Evolutionary conservation across 2,888 invertebrate species (phyloP).

Genomic region (Zaprionus bogoriensis): DNA sequence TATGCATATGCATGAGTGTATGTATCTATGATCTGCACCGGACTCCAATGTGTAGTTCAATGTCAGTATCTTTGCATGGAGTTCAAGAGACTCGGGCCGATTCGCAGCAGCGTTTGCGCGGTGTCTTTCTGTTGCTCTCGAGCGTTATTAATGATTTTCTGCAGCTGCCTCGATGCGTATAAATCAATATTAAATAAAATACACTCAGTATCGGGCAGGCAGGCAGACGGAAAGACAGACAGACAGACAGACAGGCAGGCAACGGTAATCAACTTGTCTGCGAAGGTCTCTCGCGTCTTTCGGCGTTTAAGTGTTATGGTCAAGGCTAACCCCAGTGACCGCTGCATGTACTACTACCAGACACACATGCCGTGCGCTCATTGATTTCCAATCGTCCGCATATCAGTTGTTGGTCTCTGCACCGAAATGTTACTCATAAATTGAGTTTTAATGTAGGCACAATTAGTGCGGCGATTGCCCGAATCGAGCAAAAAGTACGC

Average conservation of each 20-base stretch:
- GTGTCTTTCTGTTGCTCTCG: constrained; percentile 12
- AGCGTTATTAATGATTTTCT: constrained; percentile 51
- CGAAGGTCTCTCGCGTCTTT: constrained; percentile 56
- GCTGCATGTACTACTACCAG: constrained; percentile 14
- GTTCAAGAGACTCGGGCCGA: constrained; percentile 46
- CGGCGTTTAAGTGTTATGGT: constrained; percentile 73
- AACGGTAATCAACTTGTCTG: constrained; percentile 69
- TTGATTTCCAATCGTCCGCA: constrained; percentile 61
- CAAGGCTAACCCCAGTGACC: constrained; percentile 52
- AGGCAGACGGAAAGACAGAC: constrained; percentile 47
- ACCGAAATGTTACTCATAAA: constrained; percentile 46
- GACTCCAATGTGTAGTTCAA: constrained; percentile 54
- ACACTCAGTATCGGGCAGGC: constrained; percentile 40
- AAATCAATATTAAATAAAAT: constrained; percentile 71
- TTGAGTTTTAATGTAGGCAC: constrained; percentile 71
- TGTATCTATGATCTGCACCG: constrained; percentile 9
- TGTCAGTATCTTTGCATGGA: constrained; percentile 50
- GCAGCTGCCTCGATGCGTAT: constrained; percentile 60
- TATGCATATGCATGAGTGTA: background rate
- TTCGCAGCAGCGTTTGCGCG: constrained; percentile 2
- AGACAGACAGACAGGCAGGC: constrained; percentile 31
- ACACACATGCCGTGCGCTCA: constrained; percentile 34
- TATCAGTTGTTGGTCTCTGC: constrained; percentile 2
- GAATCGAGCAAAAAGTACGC: constrained; percentile 14
- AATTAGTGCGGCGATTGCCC: constrained; percentile 30